Base-by-base conservation (phyloP, 2,797 vertebrate species). In the Sciurus carolinensis region DNA sequence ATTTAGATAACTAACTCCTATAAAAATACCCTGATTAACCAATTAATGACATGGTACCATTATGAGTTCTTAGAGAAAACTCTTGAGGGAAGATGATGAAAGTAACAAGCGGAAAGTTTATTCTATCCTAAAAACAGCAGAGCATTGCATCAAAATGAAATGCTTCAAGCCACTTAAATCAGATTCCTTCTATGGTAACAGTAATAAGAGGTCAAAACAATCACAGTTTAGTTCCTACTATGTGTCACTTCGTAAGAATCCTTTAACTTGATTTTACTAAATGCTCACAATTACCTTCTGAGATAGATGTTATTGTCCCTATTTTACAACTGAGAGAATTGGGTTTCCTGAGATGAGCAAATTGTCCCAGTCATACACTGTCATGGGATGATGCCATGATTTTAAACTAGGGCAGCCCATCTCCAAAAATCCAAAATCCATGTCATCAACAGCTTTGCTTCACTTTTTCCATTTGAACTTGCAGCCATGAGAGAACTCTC, bases 351-450 rank as follows among this genome's bases (percentile, higher is more conserved):
- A 71, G 14, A 28, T n/a, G 13, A 85, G 69, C 14, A 87, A n/a
- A 5, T 47, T 91, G 8, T n/a, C 30, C 42, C 87, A 87, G 11
- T 72, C 30, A 54, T n/a, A 83, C 2, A 95, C 26, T 95, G 30
- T 14, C 28, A 64, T 69, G 5, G 33, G n/a, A 33, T 47, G 20
- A 10, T 52, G n/a, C 9, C 59, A 42, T 57, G 12, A 42, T 69
- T 85, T 92, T 82, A 95, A 91, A 52, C 4, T 66, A 80, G n/a
- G 15, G 10, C 9, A 59, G 11, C 6, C 12, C 80, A 24, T 54
- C 69, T 69, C 52, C 52, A 83, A 91, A 57, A 90, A 72, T 39
- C 44, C 81, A 77, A 89, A 87, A 73, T 39, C 26, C 30, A 76
- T 30, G 18, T 9, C 79, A 39, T 67, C 69, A 67, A 80, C 0